Conservation (phyloP, 2,888 invertebrate species). For the Cephus runcator region DNA sequence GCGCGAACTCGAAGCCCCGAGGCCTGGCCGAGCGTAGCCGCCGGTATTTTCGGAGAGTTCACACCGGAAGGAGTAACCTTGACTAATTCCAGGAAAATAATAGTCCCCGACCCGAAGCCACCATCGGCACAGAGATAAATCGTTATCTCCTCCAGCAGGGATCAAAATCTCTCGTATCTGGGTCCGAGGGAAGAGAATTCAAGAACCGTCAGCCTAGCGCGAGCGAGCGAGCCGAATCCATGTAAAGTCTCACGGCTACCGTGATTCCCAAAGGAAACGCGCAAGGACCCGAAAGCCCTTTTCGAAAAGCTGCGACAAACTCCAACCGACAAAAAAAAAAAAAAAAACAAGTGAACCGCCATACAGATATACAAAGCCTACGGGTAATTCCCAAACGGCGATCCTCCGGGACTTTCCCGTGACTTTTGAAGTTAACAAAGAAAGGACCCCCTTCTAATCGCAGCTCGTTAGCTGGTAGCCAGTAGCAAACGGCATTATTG, state of each 20-base stretch:
- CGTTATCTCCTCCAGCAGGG: neutral
- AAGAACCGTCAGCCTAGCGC: neutral
- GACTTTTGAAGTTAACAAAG: neutral
- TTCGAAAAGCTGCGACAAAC: neutral
- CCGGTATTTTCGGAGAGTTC: slow-evolving; percentile 20
- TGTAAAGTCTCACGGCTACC: neutral
- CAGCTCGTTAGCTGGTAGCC: slow-evolving; percentile 21
- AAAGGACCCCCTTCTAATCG: neutral
- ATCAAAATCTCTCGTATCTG: neutral
- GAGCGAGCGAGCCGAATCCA: neutral
- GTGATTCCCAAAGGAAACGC: neutral
- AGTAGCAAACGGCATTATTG: slow-evolving; percentile 36
- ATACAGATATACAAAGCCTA: neutral
- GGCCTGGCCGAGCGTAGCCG: neutral
- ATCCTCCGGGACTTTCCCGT: neutral
- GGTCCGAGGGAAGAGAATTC: neutral
- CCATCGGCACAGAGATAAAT: neutral
- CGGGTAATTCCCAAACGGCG: neutral
- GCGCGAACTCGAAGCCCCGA: neutral
- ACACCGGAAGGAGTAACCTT: slow-evolving; percentile 22
- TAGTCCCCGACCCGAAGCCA: neutral
- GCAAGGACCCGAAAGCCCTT: neutral
- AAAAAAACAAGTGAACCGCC: too few species aligned
- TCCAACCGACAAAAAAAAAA: too few species aligned
- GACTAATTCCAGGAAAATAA: slow-evolving; percentile 9